Base-by-base conservation (phyloP, 2,888 invertebrate species). In the Crepidodera aurea region DNA sequence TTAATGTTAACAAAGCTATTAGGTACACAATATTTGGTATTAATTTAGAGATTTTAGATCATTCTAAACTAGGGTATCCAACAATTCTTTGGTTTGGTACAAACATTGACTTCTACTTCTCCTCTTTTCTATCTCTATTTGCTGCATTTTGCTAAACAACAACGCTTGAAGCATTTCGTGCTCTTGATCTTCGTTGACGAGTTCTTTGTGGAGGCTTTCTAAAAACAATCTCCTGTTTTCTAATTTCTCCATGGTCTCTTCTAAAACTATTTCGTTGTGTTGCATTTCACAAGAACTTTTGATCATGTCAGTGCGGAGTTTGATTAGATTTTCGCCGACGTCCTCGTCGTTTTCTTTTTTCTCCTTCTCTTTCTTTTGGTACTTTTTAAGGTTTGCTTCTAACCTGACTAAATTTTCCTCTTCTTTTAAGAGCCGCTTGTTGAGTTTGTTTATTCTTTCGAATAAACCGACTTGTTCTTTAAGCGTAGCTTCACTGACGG, bases 361-460 rank as follows among this genome's bases (percentile, higher is more conserved):
- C 66, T 78, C 71, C 12, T 54, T 66, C 71, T 73, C 70, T 62
- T 76, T 73, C 65, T 78, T 78, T 58, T 79, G 80, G 70, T 77
- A 78, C 79, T 77, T 87, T 82, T 72, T 85, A 65, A 75, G 81
- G 78, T 66, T 84, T 69, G 74, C 84, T 81, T 79, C 86, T 82
- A 93, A 77, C 69, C 90, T 83, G 2, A 90, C 87, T 1, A 92
- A 83, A 59, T 87, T 81, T 76, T 91, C 90, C 75, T 92, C 91
- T 77, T 92, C 91, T 60, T 87, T 84, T 60, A 91, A 87, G 60
- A 93, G 80, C 72, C 87, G 85, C 75, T 90, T 89, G 77, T 92
- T 92, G 19, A 92, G 82, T 54, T 88, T 87, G 18, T 89, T 85
- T 50, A 92, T 84, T 78, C 87, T 89, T 73, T 92, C 92, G 72